Evolutionary conservation across 2,888 invertebrate genomes (phyloP).

Genomic region (Caenorhabditis auriculariae): DNA sequence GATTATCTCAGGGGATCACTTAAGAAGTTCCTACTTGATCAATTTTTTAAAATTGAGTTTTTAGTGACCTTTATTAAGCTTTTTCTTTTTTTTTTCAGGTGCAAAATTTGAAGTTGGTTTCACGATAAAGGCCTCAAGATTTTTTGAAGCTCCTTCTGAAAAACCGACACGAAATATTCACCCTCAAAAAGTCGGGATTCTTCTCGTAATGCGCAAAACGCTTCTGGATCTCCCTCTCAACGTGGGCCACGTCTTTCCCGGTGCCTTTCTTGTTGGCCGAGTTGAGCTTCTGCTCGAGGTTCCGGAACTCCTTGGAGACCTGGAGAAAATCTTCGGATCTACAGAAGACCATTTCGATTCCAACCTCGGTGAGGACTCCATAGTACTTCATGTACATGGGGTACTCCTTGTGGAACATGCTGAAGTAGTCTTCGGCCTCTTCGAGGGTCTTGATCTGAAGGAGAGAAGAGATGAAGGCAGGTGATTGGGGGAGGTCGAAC

Average conservation of each 20-base stretch:
- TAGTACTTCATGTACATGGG: slow-evolving; percentile 46
- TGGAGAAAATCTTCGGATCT: not conserved
- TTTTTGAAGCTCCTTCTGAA: not conserved
- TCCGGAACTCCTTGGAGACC: slow-evolving; percentile 28
- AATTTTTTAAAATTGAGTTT: too few relatives aligned
- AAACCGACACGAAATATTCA: slow-evolving; percentile 8
- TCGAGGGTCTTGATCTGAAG: slow-evolving; percentile 18
- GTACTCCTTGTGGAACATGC: slow-evolving; percentile 45
- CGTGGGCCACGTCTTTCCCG: slow-evolving; percentile 9
- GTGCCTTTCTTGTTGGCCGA: slow-evolving; percentile 6
- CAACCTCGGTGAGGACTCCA: slow-evolving; percentile 23
- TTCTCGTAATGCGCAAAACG: slow-evolving; percentile 30
- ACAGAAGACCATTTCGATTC: not conserved
- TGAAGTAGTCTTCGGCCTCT: slow-evolving; percentile 37
- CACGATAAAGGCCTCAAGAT: too few relatives aligned
- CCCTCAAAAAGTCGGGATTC: slow-evolving; percentile 36
- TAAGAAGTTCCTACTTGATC: too few relatives aligned
- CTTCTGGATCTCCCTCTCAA: slow-evolving; percentile 12
- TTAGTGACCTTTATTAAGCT: too few relatives aligned
- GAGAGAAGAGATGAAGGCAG: slow-evolving; percentile 5
- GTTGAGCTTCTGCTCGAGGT: slow-evolving; percentile 19
- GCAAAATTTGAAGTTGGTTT: too few relatives aligned
- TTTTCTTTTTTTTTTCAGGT: too few relatives aligned
- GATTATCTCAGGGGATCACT: too few relatives aligned
- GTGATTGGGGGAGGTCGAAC: not conserved